phyloP scores from a whole-genome alignment of 2,888 invertebrate species.

The Stenodera caucasica region DNA sequence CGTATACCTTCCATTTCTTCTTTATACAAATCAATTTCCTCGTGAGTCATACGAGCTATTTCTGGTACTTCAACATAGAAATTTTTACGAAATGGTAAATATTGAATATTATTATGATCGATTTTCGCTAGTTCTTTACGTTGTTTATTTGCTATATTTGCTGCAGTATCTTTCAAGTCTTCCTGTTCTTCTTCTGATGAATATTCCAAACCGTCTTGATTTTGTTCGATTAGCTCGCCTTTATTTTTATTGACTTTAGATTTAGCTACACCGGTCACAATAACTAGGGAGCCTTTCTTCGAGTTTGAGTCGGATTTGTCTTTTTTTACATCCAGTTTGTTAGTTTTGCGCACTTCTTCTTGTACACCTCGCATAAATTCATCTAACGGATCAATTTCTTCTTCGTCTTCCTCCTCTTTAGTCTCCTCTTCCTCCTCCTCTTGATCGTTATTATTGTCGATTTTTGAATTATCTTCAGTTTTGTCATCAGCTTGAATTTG shows the following conservation, averaged over 20 bases:
- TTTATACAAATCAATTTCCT: constrained; percentile 83
- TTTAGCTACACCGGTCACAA: constrained; percentile 83
- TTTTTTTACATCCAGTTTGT: constrained; percentile 68
- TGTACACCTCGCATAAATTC: constrained; percentile 93
- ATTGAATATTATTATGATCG: constrained; percentile 85
- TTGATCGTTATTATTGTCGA: neutral
- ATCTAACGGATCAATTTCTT: constrained; percentile 94
- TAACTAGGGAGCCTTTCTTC: constrained; percentile 69
- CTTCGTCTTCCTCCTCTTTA: constrained; percentile 55
- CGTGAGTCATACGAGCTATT: constrained; percentile 85
- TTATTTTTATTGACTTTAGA: constrained; percentile 78
- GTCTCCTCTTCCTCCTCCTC: constrained; percentile 41
- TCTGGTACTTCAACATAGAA: constrained; percentile 99
- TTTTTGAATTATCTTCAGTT: no score
- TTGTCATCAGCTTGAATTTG: no score
- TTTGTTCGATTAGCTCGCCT: constrained; percentile 98
- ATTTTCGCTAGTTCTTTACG: constrained; percentile 91
- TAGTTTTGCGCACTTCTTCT: constrained; percentile 80
- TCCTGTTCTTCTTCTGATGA: constrained; percentile 97
- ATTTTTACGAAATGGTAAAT: constrained; percentile 79
- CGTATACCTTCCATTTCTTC: constrained; percentile 92
- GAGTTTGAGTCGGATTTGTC: constrained; percentile 53
- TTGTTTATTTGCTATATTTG: constrained; percentile 85
- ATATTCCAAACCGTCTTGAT: constrained; percentile 96
- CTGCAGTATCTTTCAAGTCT: constrained; percentile 88